These are phyloP conservation scores for Limosa lapponica DNA, from an alignment of 2,797 vertebrate species.

Conservation along the genomic window DNA sequence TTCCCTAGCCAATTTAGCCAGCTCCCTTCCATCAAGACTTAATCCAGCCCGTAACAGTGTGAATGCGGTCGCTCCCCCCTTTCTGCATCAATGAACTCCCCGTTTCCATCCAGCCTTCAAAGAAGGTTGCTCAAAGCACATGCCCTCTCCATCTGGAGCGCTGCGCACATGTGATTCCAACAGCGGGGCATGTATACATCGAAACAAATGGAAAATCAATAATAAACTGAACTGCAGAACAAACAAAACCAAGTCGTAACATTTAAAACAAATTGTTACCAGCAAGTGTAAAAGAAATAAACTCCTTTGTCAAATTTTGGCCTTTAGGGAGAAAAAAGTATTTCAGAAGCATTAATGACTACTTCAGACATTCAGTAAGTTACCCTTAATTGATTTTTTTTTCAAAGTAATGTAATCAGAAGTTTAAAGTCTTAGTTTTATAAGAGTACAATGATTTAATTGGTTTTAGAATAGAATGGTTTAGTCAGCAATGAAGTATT, in stretches of 20 bases:
- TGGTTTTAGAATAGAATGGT: slow-evolving; percentile 25
- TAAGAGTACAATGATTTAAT: slow-evolving; percentile 32
- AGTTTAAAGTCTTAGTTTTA: slow-evolving; percentile 16
- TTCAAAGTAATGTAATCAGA: not conserved
- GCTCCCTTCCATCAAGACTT: not conserved
- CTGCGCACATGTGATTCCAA: rapidly evolving
- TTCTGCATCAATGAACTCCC: not conserved
- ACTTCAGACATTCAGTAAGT: not conserved
- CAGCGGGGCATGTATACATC: not conserved
- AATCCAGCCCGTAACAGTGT: not conserved
- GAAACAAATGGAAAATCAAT: not conserved
- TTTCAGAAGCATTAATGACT: not conserved
- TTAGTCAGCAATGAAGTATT: slow-evolving; percentile 48
- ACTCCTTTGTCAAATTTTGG: not conserved
- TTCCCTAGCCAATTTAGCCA: not conserved
- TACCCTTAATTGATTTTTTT: not conserved
- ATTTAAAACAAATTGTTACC: not conserved
- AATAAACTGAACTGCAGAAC: not conserved
- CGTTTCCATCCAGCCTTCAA: rapidly evolving
- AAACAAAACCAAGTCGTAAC: not conserved
- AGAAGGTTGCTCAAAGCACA: not conserved
- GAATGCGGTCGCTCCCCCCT: not conserved
- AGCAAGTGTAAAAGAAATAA: not conserved
- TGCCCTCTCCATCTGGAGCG: not conserved
- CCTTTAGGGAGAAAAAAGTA: not conserved